phyloP scores from a whole-genome alignment of 1,140 invertebrate species.

The Bombyx mandarina region DNA sequence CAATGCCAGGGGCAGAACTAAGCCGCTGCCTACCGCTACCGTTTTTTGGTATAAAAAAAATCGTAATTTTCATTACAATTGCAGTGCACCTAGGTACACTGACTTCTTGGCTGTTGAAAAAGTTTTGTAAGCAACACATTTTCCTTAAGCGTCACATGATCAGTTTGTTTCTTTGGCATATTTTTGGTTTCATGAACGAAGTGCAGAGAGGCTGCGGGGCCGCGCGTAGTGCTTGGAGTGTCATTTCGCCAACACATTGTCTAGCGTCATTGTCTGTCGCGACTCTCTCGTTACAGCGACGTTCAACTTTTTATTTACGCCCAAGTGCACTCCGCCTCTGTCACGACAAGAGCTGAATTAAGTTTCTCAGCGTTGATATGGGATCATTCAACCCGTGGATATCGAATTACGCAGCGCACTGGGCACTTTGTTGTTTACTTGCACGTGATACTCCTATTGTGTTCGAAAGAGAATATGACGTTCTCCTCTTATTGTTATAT shows the following conservation, averaged over 20 bases:
- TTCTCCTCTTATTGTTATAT: constrained; percentile 3
- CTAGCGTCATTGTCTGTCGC: constrained; percentile 57
- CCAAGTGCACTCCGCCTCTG: constrained; percentile 62
- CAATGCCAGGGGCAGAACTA: too few relatives aligned
- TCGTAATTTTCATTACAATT: too few relatives aligned
- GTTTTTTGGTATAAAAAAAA: too few relatives aligned
- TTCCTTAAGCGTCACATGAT: too few relatives aligned
- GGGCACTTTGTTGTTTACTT: constrained; percentile 59
- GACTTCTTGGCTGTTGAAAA: too few relatives aligned
- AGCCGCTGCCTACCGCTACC: too few relatives aligned
- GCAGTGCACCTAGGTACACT: too few relatives aligned
- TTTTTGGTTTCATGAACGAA: too few relatives aligned
- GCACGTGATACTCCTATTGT: constrained; percentile 61
- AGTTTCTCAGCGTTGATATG: constrained; percentile 64
- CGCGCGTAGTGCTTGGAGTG: constrained; percentile 46
- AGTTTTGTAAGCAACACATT: too few relatives aligned
- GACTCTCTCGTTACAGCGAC: constrained; percentile 49
- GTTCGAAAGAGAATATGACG: constrained; percentile 5
- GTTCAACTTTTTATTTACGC: constrained; percentile 69
- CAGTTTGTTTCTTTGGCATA: too few relatives aligned
- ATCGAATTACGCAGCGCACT: constrained; percentile 63
- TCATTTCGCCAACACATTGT: constrained; percentile 62
- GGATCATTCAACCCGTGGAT: constrained; percentile 68
- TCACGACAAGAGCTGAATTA: constrained; percentile 65
- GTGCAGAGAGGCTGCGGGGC: constrained; percentile 30